Conservation (phyloP, 1,140 invertebrate genomes). For the Glomeris maerens region DNA sequence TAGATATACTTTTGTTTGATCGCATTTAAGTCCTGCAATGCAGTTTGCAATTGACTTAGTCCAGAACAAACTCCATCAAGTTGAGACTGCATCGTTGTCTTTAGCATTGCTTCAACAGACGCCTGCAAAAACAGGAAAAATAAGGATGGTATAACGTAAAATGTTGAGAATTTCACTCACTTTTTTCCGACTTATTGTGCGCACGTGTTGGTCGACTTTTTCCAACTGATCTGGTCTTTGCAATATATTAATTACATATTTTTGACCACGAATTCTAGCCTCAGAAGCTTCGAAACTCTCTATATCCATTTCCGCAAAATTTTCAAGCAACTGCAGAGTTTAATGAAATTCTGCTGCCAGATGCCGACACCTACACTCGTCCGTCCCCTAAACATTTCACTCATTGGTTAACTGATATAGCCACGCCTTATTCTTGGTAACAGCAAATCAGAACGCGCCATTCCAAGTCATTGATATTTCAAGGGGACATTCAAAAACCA, state of each 20-base stretch:
- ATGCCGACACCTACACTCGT: too few relatives aligned
- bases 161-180: constrained; percentile 21
- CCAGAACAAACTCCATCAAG: constrained; percentile 89
- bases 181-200: constrained; percentile 39
- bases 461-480: too few relatives aligned
- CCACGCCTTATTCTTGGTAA: too few relatives aligned
- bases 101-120: constrained; percentile 90
- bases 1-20: constrained; percentile 51
- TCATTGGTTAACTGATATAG: too few relatives aligned
- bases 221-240: constrained; percentile 90
- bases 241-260: constrained; percentile 85
- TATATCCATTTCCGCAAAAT: constrained; percentile 41
- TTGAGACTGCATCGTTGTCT: constrained; percentile 97
- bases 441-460: too few relatives aligned
- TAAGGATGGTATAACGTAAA: neutral
- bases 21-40: constrained; percentile 60
- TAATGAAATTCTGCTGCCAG: too few relatives aligned
- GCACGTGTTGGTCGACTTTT: constrained; percentile 80
- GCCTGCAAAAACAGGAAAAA: constrained; percentile 39
- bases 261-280: constrained; percentile 64
- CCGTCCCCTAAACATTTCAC: too few relatives aligned
- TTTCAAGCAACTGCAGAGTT: too few relatives aligned
- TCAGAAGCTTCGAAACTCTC: constrained; percentile 64
- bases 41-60: constrained; percentile 71
- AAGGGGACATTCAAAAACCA: too few relatives aligned